Percentiles rank a stretch among this genome's conserved stretches.
Evolutionary conservation across 2,113 vertebrate species (phyloP).

Genomic region (Laticauda colubrina): DNA sequence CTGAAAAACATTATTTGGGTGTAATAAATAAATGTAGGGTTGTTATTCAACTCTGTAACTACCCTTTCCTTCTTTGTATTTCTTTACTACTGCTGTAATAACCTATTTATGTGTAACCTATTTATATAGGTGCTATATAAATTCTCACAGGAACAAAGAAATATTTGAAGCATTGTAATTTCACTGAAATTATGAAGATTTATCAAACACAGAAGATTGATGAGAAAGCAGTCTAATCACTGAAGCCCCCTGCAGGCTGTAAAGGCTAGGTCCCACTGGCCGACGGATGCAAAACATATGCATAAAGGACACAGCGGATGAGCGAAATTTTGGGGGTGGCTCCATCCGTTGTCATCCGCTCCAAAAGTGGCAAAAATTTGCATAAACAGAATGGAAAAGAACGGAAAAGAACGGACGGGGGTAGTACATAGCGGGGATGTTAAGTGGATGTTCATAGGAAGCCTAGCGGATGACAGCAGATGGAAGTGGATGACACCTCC

Average conservation of each 20-base stretch:
- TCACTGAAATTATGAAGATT: slow-evolving; percentile 39
- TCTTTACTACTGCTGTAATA: background rate
- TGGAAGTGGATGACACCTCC: too few species aligned
- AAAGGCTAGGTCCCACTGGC: background rate
- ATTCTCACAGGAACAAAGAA: slow-evolving; percentile 30
- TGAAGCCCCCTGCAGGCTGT: slow-evolving; percentile 33
- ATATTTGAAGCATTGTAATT: slow-evolving; percentile 19
- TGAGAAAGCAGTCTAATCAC: slow-evolving; percentile 51
- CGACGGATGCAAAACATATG: too few species aligned
- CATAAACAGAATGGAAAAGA: too few species aligned
- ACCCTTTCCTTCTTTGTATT: background rate
- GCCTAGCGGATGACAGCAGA: too few species aligned
- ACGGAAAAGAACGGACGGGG: too few species aligned
- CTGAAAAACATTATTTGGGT: background rate
- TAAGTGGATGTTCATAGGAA: too few species aligned
- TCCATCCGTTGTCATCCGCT: too few species aligned
- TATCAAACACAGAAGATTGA: slow-evolving; percentile 16
- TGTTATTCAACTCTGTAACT: background rate
- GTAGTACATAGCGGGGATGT: too few species aligned
- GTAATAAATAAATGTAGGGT: background rate
- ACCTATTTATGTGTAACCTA: background rate
- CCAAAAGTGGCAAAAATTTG: too few species aligned
- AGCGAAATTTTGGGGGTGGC: too few species aligned
- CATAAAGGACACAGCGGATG: too few species aligned
- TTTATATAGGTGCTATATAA: background rate